Percentiles rank a stretch among this genome's conserved stretches.
phyloP scores from a whole-genome alignment of 2,797 vertebrate genomes.

The Euphonia xanthogaster region DNA sequence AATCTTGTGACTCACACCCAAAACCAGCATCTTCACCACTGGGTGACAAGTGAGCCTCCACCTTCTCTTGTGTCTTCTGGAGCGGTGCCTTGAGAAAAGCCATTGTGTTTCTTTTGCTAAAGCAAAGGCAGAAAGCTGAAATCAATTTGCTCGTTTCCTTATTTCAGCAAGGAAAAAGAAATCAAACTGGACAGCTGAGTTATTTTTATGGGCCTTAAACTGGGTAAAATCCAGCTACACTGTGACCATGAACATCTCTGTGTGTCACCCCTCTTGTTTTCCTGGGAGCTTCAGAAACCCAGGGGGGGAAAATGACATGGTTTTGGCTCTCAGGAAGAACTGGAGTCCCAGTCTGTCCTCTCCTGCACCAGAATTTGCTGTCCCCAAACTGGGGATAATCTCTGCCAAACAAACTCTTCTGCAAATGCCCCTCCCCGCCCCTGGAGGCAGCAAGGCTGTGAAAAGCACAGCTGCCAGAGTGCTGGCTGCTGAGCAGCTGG shows the following conservation, averaged over 20 bases:
- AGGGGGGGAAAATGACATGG: rapidly evolving
- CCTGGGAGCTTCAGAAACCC: background rate
- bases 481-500: background rate
- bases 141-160: background rate
- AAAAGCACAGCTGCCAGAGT: background rate
- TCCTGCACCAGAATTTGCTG: background rate
- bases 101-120: background rate
- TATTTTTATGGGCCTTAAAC: background rate
- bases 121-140: background rate
- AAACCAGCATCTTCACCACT: background rate
- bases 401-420: background rate
- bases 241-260: background rate
- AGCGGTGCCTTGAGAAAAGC: background rate
- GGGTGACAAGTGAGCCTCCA: background rate
- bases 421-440: background rate
- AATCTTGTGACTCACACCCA: background rate
- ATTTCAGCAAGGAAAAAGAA: background rate
- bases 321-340: background rate
- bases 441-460: background rate
- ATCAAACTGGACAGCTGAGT: background rate
- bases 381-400: background rate
- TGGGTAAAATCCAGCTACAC: background rate
- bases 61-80: background rate
- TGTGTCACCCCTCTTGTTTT: background rate
- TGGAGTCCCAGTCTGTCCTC: background rate